These are phyloP conservation scores for Aurelia coerulea DNA, from an alignment of 30 jellyfish, hydroid and myxozoan genomes.

Conservation along the genomic window DNA sequence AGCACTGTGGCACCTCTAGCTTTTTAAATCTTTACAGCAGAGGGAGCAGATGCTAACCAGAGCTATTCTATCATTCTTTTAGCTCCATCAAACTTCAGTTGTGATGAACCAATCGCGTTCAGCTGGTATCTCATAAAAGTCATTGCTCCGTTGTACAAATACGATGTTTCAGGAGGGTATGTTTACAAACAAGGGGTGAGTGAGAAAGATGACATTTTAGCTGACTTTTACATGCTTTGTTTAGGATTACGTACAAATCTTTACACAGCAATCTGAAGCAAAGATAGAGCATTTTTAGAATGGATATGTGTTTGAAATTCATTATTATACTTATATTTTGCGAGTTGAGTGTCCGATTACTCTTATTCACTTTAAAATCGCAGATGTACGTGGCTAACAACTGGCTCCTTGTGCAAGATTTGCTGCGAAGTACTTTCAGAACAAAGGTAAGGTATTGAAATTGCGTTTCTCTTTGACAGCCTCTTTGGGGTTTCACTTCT, in stretches of 20 bases:
- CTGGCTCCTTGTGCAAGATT: slow-evolving; percentile 78
- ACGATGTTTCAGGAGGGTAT: slow-evolving; percentile 36
- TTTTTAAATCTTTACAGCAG: no score
- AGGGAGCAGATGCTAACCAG: no score
- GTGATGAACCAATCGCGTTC: slow-evolving; percentile 42
- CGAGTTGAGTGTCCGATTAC: no score
- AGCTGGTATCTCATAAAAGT: slow-evolving; percentile 54
- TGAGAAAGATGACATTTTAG: background rate
- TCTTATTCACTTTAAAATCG: no score
- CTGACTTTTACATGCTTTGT: background rate
- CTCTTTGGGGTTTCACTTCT: no score
- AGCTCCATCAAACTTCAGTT: slow-evolving; percentile 17
- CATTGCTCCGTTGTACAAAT: slow-evolving; percentile 47
- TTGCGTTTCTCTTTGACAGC: no score
- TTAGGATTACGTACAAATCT: no score
- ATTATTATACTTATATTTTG: background rate
- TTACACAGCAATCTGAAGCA: no score
- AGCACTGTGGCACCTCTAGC: no score
- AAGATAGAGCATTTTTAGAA: background rate
- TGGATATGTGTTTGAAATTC: background rate
- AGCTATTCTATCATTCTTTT: background rate
- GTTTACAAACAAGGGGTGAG: slow-evolving; percentile 36
- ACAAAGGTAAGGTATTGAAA: slow-evolving; percentile 30
- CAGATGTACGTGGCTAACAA: slow-evolving; percentile 66
- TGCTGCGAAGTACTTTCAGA: slow-evolving; percentile 39